Conservation (phyloP, 2,888 invertebrate species). For the Ophion ventricosus region DNA sequence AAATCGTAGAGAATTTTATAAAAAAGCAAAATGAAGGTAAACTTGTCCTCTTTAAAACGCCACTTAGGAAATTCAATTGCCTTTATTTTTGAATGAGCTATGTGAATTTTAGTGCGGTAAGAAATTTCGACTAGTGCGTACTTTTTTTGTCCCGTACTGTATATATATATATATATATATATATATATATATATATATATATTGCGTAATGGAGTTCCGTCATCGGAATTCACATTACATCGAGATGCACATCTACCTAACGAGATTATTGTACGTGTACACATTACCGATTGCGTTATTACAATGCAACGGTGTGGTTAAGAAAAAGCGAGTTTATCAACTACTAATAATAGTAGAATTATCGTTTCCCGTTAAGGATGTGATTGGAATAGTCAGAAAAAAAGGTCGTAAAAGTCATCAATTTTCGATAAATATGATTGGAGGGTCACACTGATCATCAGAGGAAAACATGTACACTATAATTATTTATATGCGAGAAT, state of each 20-base stretch:
- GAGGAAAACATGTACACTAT: neutral
- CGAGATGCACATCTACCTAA: constrained; percentile 42
- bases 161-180: neutral
- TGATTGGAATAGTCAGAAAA: neutral
- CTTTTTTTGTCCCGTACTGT: no score
- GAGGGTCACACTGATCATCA: neutral
- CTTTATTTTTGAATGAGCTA: no score
- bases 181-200: neutral
- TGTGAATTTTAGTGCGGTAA: no score
- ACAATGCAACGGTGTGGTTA: constrained; percentile 13
- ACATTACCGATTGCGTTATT: constrained; percentile 58
- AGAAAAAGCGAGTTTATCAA: constrained; percentile 60
- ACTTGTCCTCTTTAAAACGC: no score
- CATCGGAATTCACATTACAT: constrained; percentile 63
- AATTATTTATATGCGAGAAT: neutral
- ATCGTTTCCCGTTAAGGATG: constrained; percentile 31
- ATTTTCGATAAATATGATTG: neutral
- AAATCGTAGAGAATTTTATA: no score
- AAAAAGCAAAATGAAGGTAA: no score
- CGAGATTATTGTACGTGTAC: constrained; percentile 24
- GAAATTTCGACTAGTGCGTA: no score
- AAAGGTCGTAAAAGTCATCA: neutral
- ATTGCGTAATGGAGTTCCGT: constrained; percentile 60
- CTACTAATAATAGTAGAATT: constrained; percentile 50
- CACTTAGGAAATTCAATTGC: no score